Conservation (phyloP, 2,888 invertebrate genomes). For the Platerodrilus igneus region DNA sequence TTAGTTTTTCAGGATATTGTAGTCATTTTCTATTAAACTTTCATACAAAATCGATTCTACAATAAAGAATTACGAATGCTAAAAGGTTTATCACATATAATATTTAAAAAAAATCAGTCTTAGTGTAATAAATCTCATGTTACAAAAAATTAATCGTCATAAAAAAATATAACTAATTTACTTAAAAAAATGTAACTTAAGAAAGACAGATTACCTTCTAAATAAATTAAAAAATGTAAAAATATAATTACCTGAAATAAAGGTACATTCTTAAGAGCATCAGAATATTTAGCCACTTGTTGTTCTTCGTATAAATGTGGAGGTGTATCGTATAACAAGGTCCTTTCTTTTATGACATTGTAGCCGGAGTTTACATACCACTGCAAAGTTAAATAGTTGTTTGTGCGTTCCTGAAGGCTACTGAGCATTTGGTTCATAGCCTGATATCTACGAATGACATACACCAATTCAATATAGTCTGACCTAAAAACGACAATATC, state of each 20-base stretch:
- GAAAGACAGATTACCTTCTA: too few species aligned
- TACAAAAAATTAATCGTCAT: too few species aligned
- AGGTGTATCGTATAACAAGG: slow-evolving; percentile 26
- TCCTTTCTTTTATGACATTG: slow-evolving; percentile 17
- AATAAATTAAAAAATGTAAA: background rate
- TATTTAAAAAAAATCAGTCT: too few species aligned
- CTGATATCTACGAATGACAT: slow-evolving; percentile 28
- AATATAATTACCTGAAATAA: slow-evolving; percentile 25
- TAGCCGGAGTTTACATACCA: slow-evolving; percentile 29
- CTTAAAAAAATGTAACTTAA: too few species aligned
- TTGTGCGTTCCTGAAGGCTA: slow-evolving; percentile 23
- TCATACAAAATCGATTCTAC: too few species aligned
- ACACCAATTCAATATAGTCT: slow-evolving; percentile 26
- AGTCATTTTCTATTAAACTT: too few species aligned
- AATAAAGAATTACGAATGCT: too few species aligned
- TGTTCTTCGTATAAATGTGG: slow-evolving; percentile 23
- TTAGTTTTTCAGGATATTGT: too few species aligned
- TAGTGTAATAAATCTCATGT: too few species aligned
- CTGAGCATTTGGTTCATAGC: slow-evolving; percentile 23
- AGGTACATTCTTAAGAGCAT: slow-evolving; percentile 22
- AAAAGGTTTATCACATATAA: too few species aligned
- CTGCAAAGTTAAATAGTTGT: slow-evolving; percentile 28
- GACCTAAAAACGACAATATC: slow-evolving; percentile 15
- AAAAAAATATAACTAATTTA: too few species aligned
- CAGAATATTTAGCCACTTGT: slow-evolving; percentile 25